These are phyloP conservation scores for Bradysia coprophila DNA, from an alignment of 1,140 invertebrate genomes.

Conservation along the genomic window DNA sequence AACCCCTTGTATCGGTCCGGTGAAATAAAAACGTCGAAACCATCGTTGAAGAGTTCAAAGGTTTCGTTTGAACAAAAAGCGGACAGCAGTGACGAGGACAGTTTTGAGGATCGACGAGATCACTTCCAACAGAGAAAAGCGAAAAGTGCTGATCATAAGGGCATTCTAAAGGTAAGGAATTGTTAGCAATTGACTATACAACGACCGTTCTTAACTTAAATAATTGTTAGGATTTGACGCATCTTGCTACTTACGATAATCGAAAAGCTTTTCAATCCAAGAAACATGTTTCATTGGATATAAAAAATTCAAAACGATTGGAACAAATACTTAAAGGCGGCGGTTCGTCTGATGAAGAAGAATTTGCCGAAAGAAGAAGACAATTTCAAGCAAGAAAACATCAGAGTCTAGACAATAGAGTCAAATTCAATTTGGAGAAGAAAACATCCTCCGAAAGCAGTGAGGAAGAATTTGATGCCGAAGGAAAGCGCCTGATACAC, in stretches of 20 bases:
- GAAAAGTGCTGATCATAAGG: slow-evolving; percentile 21
- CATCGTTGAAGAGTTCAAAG: slow-evolving; percentile 18
- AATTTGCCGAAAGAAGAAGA: slow-evolving; percentile 18
- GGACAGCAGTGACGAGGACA: slow-evolving; percentile 20
- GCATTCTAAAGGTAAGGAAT: slow-evolving; percentile 15
- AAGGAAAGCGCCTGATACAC: slow-evolving; percentile 17
- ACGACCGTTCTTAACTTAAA: too few relatives aligned
- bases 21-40: slow-evolving; percentile 9
- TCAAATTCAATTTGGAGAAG: slow-evolving; percentile 21
- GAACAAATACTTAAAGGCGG: slow-evolving; percentile 20
- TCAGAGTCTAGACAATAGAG: slow-evolving; percentile 21
- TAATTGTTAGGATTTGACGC: too few relatives aligned
- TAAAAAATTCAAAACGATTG: slow-evolving; percentile 17
- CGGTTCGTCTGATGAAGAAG: slow-evolving; percentile 18
- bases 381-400: slow-evolving; percentile 23
- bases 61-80: slow-evolving; percentile 17
- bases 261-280: slow-evolving; percentile 21
- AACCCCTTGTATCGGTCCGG: neutral
- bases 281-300: slow-evolving; percentile 21
- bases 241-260: too few relatives aligned
- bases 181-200: too few relatives aligned
- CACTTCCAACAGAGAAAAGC: slow-evolving; percentile 23
- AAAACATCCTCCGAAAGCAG: slow-evolving; percentile 15
- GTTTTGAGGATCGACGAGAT: slow-evolving; percentile 18
- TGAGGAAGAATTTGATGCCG: slow-evolving; percentile 19